Percentiles rank a stretch among this genome's conserved stretches.
Conservation (phyloP, 1,140 invertebrate species). For the Drosophila bipectinata region DNA sequence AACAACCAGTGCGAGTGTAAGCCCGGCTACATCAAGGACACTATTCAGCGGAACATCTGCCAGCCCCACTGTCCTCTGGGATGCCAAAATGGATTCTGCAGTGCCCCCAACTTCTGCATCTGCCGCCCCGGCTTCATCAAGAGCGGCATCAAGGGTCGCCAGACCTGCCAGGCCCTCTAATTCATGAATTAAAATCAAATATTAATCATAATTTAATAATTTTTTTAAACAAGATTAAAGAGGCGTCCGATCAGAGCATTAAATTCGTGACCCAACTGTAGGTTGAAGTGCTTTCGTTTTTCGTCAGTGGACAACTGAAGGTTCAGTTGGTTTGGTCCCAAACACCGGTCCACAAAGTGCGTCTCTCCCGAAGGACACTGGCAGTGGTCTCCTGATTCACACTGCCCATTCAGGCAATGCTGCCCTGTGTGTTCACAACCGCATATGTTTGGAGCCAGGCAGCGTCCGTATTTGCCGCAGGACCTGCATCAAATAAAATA, state of each 20-base stretch:
- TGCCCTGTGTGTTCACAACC: conserved; percentile 55
- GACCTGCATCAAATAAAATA: conserved; percentile 26
- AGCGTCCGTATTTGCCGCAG: conserved; percentile 69
- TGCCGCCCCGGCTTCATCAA: conserved; percentile 87
- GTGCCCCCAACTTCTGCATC: conserved; percentile 86
- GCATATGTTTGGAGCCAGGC: conserved; percentile 66
- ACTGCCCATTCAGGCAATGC: conserved; percentile 55
- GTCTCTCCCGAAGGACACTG: conserved; percentile 45
- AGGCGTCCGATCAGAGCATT: conserved; percentile 64
- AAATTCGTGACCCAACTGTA: conserved; percentile 64
- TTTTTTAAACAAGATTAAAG: conserved; percentile 49
- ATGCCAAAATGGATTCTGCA: conserved; percentile 87
- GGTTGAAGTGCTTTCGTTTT: conserved; percentile 32
- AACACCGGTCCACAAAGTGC: conserved; percentile 67
- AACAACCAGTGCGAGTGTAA: conserved; percentile 85
- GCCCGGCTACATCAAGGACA: conserved; percentile 84
- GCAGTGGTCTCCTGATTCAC: conserved; percentile 56
- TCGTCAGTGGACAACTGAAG: conserved; percentile 36
- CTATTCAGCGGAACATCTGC: conserved; percentile 84
- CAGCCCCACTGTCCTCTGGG: conserved; percentile 86
- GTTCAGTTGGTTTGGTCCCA: conserved; percentile 17
- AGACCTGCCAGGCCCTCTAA: conserved; percentile 85
- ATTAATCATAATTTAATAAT: conserved; percentile 4
- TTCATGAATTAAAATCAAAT: background rate
- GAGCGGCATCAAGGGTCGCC: conserved; percentile 88